Percentiles rank a stretch among this genome's conserved stretches.
phyloP scores from a whole-genome alignment of 2,113 vertebrate genomes.

The Cyanoramphus novaezelandiae region DNA sequence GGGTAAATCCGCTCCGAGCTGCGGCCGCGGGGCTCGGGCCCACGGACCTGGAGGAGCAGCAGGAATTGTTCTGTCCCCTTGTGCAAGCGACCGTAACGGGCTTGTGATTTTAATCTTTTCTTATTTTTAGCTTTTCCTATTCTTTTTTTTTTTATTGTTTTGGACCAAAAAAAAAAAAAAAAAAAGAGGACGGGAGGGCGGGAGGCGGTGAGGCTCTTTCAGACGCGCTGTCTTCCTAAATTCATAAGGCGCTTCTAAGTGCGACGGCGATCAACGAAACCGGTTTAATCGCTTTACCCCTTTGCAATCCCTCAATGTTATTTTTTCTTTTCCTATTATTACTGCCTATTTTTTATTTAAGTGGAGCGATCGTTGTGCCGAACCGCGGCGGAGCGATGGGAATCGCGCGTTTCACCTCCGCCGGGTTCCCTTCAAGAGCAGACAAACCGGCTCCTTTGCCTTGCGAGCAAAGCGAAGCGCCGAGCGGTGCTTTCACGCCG shows the following conservation, averaged over 20 bases:
- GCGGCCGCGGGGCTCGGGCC: constrained; percentile 46
- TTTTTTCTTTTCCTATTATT: not conserved
- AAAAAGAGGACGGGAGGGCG: not conserved
- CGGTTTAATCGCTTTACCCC: not conserved
- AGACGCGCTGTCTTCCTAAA: constrained; percentile 27
- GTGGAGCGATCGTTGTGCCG: not conserved
- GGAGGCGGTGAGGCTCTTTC: constrained; percentile 24
- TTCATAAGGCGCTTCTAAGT: constrained; percentile 9
- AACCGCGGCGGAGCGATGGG: constrained; percentile 3
- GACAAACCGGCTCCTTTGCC: not conserved
- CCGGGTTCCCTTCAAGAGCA: constrained; percentile 22
- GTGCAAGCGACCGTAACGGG: constrained; percentile 52
- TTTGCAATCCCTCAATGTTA: not conserved
- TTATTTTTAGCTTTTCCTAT: fast-evolving
- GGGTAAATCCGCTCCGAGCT: constrained; percentile 70
- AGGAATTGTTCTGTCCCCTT: constrained; percentile 40
- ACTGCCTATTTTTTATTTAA: not conserved
- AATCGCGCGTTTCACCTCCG: not conserved
- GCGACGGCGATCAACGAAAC: constrained; percentile 46
- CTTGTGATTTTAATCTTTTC: not conserved
- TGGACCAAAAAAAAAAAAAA: not conserved
- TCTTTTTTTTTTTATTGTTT: not conserved
- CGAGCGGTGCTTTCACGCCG: not conserved
- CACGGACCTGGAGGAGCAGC: constrained; percentile 63
- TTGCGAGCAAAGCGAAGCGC: not conserved